Conservation (phyloP, 2,888 invertebrate species). For the Argyra leucocephala region DNA sequence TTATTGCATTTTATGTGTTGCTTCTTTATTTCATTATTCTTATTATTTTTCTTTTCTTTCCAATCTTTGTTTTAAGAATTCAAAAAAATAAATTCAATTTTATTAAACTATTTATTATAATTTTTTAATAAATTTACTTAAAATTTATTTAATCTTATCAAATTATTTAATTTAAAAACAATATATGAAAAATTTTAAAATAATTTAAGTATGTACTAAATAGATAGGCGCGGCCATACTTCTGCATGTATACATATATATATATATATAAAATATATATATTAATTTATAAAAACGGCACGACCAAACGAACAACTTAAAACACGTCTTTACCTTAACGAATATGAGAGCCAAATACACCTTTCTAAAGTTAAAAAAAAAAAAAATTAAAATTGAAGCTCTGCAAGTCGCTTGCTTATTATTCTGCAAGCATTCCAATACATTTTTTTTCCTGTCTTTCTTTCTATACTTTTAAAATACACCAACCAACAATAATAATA, state of each 20-base stretch:
- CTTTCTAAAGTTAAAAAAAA: slow-evolving; percentile 1
- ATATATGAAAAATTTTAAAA: neutral
- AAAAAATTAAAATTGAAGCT: neutral
- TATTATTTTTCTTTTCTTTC: no score
- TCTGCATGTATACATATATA: neutral
- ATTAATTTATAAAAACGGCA: neutral
- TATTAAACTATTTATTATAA: no score
- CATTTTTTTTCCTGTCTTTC: neutral
- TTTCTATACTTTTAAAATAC: no score
- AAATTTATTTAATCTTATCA: neutral
- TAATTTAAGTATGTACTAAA: no score
- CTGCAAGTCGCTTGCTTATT: neutral
- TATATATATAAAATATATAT: no score
- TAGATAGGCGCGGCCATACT: neutral
- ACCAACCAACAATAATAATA: neutral
- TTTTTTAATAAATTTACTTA: neutral
- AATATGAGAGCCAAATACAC: slow-evolving; percentile 3
- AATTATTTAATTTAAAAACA: neutral
- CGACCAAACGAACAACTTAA: neutral
- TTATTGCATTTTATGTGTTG: neutral
- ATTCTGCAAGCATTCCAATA: neutral
- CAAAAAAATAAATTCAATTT: no score
- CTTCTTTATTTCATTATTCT: no score
- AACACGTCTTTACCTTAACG: neutral
- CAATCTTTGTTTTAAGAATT: no score